Evolutionary conservation across 2,113 vertebrate species (phyloP), one percentile per base, ranked within the genome.

Genomic region (Brachyhypopomus occidentalis): DNA sequence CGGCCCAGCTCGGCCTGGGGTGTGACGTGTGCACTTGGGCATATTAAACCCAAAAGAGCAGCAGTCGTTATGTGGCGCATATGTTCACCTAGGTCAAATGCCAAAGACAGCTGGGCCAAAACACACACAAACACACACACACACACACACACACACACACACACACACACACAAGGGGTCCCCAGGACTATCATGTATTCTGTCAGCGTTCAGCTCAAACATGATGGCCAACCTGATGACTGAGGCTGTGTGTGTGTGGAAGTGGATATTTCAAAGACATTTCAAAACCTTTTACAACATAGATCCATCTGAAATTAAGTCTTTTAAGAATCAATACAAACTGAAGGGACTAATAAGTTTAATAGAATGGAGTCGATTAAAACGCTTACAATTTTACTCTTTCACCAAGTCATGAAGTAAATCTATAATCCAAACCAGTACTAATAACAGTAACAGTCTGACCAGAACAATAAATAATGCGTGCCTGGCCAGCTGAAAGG

Each of bases 101-200:
- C 75, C 48, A 67, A 59, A 5, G 83, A 83, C 87, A 86, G 84
- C 78, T 83, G 83, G 80, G 70, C 63, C 52, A 72, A 84, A 71
- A 80, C 63, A 70, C 74, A 22, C 63, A 78, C 66, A 71, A 22
- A 63, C 30, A 72, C 56, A 62, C 56, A 62, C 55, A 69, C 41
- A 48, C 9, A 8, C 41, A 8, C 41, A 48, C 5, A 11, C 45
- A 12, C 9, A 52, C 12, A 11, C 45, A 52, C 45, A 52, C 45
- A 2, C 11, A 12, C 9, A 11, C 30, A 75, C 79, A 74, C 76
- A 25, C 62, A 34, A 48, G 79, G 82, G 73, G 80, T 60, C 52
- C 19, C 74, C 75, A 36, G 25, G 74, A 52, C 59, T 75, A 34
- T 56, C 73, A 67, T 23, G 16, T 79, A 55, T 67, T 75, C 75